phyloP scores from a whole-genome alignment of 1,140 invertebrate species.

The Euura lappo region DNA sequence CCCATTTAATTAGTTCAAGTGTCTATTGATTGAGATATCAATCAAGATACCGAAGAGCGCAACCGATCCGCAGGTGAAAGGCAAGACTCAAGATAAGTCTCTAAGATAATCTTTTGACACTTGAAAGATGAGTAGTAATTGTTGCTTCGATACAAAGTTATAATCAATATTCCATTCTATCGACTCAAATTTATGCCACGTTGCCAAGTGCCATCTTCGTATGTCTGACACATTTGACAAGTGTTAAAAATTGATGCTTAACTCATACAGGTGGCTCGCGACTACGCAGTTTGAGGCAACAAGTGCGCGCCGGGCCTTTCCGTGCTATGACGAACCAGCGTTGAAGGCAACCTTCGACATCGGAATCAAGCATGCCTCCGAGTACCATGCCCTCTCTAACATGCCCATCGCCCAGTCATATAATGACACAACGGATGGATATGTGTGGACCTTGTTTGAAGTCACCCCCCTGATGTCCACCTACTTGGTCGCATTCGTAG shows the following conservation, averaged over 20 bases:
- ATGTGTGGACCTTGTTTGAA: conserved; percentile 30
- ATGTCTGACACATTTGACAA: too few species aligned
- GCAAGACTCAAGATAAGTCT: too few species aligned
- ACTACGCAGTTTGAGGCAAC: conserved; percentile 75
- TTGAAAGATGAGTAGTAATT: too few species aligned
- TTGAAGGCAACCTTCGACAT: conserved; percentile 65
- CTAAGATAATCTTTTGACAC: too few species aligned
- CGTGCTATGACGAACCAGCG: conserved; percentile 76
- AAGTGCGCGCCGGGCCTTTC: conserved; percentile 72
- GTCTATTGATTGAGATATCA: too few species aligned
- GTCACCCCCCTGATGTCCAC: conserved; percentile 69
- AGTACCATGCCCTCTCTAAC: conserved; percentile 57
- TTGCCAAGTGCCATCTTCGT: too few species aligned
- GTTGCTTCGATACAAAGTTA: too few species aligned
- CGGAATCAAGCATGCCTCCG: conserved; percentile 51
- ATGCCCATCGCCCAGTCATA: conserved; percentile 46
- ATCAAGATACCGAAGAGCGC: too few species aligned
- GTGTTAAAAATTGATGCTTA: neutral
- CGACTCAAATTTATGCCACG: too few species aligned
- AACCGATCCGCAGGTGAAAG: too few species aligned
- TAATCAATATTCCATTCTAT: too few species aligned
- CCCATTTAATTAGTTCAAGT: too few species aligned
- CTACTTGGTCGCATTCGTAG: conserved; percentile 77
- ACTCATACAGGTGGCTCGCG: conserved; percentile 48
- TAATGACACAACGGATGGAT: neutral